Evolutionary conservation across 2,113 vertebrate genomes (phyloP).

Genomic region (Xiphorhynchus elegans): DNA sequence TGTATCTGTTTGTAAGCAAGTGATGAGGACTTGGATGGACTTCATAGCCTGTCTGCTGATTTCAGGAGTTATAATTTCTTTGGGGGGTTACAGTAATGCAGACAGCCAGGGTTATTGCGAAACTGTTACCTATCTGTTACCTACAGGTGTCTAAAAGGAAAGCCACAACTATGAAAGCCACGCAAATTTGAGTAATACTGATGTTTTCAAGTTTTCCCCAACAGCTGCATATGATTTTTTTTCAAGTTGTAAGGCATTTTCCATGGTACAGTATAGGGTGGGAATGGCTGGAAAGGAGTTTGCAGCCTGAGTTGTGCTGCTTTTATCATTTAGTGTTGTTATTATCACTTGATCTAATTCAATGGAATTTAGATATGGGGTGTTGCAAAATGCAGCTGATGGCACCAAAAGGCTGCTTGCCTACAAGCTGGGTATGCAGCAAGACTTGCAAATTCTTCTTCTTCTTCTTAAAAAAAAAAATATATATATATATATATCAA

Average conservation of each 20-base stretch:
- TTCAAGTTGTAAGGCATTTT: not conserved
- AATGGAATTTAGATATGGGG: not conserved
- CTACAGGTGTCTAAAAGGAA: not conserved
- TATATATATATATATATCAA: no score
- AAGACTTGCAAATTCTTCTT: not conserved
- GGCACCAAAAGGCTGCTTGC: not conserved
- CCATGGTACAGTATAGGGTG: not conserved
- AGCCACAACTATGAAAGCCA: not conserved
- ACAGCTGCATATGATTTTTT: not conserved
- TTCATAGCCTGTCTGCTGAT: not conserved
- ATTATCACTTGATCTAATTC: not conserved
- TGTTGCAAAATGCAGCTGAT: not conserved
- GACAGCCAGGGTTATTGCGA: not conserved
- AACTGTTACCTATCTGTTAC: not conserved
- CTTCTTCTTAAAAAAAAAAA: not conserved
- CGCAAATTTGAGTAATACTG: not conserved
- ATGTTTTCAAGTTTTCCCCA: not conserved
- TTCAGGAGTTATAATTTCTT: not conserved
- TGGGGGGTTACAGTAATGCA: not conserved
- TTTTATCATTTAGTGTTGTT: not conserved
- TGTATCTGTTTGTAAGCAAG: not conserved
- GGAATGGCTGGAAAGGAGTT: not conserved
- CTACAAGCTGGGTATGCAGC: not conserved
- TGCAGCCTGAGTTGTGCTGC: not conserved
- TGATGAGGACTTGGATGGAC: not conserved